Conservation (phyloP, 2,888 invertebrate species). For the Pedicia rivosa region DNA sequence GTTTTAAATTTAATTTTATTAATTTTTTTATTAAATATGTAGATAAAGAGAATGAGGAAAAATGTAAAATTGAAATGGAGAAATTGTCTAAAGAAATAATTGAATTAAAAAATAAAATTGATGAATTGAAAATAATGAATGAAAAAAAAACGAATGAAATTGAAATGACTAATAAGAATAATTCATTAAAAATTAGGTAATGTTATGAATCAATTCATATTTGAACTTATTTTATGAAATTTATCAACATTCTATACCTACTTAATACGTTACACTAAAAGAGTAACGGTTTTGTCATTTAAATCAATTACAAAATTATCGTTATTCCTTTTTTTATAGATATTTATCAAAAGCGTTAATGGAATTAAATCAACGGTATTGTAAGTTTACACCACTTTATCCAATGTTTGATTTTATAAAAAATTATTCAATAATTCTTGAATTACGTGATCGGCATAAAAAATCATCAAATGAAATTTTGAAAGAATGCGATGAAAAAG, state of each 20-base stretch:
- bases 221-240: background rate
- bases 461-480: too few relatives aligned
- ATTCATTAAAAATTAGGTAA: conserved; percentile 22
- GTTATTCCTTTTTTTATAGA: conserved; percentile 13
- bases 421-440: too few relatives aligned
- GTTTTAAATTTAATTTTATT: background rate
- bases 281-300: too few relatives aligned
- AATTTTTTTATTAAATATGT: background rate
- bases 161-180: conserved; percentile 19
- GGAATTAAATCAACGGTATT: conserved; percentile 24
- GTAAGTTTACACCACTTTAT: conserved; percentile 28
- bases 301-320: too few relatives aligned
- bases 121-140: conserved; percentile 7
- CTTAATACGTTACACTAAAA: too few relatives aligned
- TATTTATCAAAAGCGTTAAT: conserved; percentile 23
- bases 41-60: conserved; percentile 8
- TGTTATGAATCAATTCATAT: background rate
- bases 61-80: conserved; percentile 14
- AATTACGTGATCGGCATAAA: too few relatives aligned
- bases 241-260: too few relatives aligned
- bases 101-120: conserved; percentile 9
- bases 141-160: conserved; percentile 14
- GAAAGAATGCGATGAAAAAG: too few relatives aligned
- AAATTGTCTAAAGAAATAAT: conserved; percentile 14
- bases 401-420: conserved; percentile 24